Evolutionary conservation across 2,797 vertebrate species (phyloP).

Genomic region (Alfaro cultratus): DNA sequence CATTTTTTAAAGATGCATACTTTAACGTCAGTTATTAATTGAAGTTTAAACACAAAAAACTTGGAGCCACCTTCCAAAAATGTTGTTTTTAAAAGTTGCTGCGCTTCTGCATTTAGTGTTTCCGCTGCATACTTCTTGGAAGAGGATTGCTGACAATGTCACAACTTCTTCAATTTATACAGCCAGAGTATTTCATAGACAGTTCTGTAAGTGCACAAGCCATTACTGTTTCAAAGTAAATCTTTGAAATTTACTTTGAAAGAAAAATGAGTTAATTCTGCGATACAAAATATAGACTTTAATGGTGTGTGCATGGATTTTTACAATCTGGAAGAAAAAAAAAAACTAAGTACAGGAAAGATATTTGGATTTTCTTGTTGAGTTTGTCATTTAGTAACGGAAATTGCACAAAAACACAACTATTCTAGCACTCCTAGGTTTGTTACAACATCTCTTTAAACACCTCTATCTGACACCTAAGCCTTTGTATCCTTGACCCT

Average conservation of each 20-base stretch:
- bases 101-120: not conserved
- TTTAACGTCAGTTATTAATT: not conserved
- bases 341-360: not conserved
- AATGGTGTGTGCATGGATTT: not conserved
- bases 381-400: not conserved
- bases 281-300: not conserved
- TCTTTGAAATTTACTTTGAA: too few relatives aligned
- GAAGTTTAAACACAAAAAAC: not conserved
- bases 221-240: too few relatives aligned
- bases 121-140: not conserved
- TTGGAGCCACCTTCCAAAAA: not conserved
- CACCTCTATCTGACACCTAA: not conserved
- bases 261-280: not conserved
- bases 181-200: not conserved
- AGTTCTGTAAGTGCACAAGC: not conserved
- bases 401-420: slow-evolving; percentile 1
- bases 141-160: not conserved
- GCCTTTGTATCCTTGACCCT: slow-evolving; percentile 50
- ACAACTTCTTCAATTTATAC: not conserved
- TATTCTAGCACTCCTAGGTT: not conserved
- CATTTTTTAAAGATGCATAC: not conserved
- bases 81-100: not conserved
- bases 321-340: not conserved
- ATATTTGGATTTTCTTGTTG: not conserved
- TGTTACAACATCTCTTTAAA: not conserved